Conservation (phyloP, 2,797 vertebrate species). For the Dromococcyx pavoninus region DNA sequence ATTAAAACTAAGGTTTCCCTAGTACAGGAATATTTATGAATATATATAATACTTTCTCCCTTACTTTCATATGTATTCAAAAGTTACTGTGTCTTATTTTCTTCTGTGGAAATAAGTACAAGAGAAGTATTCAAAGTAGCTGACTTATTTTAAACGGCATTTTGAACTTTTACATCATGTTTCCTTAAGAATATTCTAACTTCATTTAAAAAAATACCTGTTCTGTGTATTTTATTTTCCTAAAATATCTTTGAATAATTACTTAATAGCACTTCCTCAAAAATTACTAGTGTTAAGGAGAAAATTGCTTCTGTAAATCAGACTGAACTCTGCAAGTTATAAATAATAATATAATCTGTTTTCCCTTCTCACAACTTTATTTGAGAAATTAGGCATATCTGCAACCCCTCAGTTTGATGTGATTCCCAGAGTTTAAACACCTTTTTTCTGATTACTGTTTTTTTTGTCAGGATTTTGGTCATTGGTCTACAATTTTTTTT, state of each 20-base stretch:
- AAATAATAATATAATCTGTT: background rate
- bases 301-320: slow-evolving; percentile 25
- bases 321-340: background rate
- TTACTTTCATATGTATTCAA: background rate
- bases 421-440: background rate
- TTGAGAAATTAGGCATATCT: background rate
- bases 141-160: background rate
- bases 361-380: background rate
- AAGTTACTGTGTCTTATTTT: background rate
- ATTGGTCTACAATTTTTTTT: background rate
- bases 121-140: background rate
- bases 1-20: background rate
- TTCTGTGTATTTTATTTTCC: background rate
- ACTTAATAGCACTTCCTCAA: background rate
- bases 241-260: slow-evolving; percentile 8
- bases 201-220: background rate
- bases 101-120: background rate
- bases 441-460: background rate
- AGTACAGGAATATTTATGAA: background rate
- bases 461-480: background rate
- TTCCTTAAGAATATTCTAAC: background rate
- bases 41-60: background rate
- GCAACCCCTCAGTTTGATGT: background rate
- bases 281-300: background rate
- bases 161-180: background rate